Base-by-base conservation (phyloP, 2,797 vertebrate genomes). In the Anguilla pacifica region DNA sequence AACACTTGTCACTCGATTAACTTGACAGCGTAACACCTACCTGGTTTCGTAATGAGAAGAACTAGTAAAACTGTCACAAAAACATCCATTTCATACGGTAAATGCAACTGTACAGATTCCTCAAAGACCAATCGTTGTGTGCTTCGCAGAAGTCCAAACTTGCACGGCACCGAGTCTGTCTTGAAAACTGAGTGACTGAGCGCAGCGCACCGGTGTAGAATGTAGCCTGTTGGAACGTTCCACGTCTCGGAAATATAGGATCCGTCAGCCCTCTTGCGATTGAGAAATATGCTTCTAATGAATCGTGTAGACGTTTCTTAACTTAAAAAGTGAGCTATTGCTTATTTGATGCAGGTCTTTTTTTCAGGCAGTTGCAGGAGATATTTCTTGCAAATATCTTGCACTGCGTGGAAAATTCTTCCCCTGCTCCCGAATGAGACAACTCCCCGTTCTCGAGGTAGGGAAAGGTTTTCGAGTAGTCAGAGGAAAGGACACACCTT, bases 41-140 rank as follows among this genome's bases (percentile, higher is more conserved):
- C 94, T 94, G 95, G 90, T 93, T 92, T 92, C 90, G 94, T 90
- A 72, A 94, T 92, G 88, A 95, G 91, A 87, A 94, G 90, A 87
- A 95, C 61, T n/a, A 90, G 91, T 22, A 95, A 90, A 88, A 96
- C 92, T 91, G 91, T 89, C 91, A 94, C 93, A 92, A 92, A 93
- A 93, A 96, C 92, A 95, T 96, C 95, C 96, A 96, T 96, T 94
- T 95, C 91, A 91, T 91, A 46, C 84, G 92, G 91, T 92, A 92
- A 82, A 86, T 39, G 81, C 51, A 85, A 89, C 84, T 89, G 91
- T 89, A 87, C 89, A 92, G 91, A 92, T 91, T 95, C 94, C 92
- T 86, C 89, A 87, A 86, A 72, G 15, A 72, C 82, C 67, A 86
- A 84, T 70, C 7, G 77, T 39, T 83, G 43, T 83, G 61, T 25